Base-by-base conservation (phyloP, 2,888 invertebrate genomes). In the Andricus curvator region DNA sequence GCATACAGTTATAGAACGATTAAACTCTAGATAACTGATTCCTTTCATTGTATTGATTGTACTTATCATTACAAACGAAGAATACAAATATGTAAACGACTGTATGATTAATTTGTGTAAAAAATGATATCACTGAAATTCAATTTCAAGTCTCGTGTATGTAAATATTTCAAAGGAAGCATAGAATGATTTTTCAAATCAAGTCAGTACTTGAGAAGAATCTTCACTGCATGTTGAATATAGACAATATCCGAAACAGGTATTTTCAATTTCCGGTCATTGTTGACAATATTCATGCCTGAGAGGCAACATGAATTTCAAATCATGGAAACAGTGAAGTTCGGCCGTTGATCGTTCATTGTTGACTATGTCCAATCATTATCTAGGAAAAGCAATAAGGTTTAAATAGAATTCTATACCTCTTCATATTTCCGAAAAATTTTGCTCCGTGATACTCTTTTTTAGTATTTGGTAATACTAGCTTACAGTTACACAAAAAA, bases 281-380 rank as follows among this genome's bases (percentile, higher is more conserved):
- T 67, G 44, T 25, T 44, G 41, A 67, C 22, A 41, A 25, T 41
- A 41, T 22, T 44, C 15, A 22, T 44, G 41, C 9, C 15, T 22
- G 8, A 15, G 41, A 11, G 41, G 44, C 17, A 67, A 22, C 15
- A n/a, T 41, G 22, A 41, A 67, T 25, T 67, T 67, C 67, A 44
- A 67, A 67, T 67, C 41, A 67, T 67, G 44, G 44, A 67, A 37
- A 20, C 37, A 67, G 67, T 44, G 41, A 67, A 67, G 22, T 67
- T 44, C 41, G 41, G 41, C 15, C 44, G 44, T 6, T 13, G 22
- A 67, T 33, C 37, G 20, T 3, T 9, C 37, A 37, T n/a, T 66
- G 66, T 66, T 37, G 37, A 66, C 37, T 8, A 66, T 66, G 33
- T 11, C 6, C 64, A 6, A 25, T 33, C 66, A 66, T 37, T 15